Percentiles rank a stretch among this genome's conserved stretches.
These are phyloP conservation scores for Nesogale talazaci DNA, from an alignment of 2,113 vertebrate genomes.

Conservation along the genomic window DNA sequence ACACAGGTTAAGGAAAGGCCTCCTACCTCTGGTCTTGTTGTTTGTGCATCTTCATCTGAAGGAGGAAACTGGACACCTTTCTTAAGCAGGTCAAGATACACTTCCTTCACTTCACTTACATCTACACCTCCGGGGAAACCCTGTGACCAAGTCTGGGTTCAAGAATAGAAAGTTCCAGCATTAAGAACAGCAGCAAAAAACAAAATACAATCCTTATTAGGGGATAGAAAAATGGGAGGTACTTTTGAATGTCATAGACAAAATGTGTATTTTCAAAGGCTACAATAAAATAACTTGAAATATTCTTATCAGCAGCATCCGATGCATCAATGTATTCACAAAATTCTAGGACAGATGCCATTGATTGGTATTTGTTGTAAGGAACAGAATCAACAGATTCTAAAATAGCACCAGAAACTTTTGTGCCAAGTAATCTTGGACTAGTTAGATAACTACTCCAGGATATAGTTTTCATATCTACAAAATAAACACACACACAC, in stretches of 20 bases:
- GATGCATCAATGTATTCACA: background rate
- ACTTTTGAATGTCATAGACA: background rate
- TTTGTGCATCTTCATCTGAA: conserved; percentile 50
- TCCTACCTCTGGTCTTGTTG: conserved; percentile 80
- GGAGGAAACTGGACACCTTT: conserved; percentile 88
- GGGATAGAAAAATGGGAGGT: background rate
- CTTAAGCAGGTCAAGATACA: conserved; percentile 88
- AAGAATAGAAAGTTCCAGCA: conserved; percentile 57
- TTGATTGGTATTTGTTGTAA: background rate
- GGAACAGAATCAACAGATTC: conserved; percentile 16
- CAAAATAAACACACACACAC: background rate
- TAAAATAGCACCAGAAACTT: conserved; percentile 4
- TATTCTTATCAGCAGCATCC: background rate
- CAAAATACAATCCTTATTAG: background rate
- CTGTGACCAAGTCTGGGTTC: conserved; percentile 84
- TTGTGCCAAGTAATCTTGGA: conserved; percentile 43
- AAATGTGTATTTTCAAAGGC: conserved; percentile 30
- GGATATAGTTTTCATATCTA: background rate
- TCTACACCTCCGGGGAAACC: conserved; percentile 86
- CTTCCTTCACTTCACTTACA: conserved; percentile 87
- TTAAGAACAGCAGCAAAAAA: conserved; percentile 8
- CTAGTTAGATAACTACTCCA: background rate
- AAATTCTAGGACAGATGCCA: background rate
- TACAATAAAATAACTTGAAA: background rate
- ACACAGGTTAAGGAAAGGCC: background rate